A percentile compares a stretch with the other conserved stretches of the same genome.
Evolutionary conservation across 2,888 invertebrate species (phyloP).

Genomic region (Drosophila colorata): DNA sequence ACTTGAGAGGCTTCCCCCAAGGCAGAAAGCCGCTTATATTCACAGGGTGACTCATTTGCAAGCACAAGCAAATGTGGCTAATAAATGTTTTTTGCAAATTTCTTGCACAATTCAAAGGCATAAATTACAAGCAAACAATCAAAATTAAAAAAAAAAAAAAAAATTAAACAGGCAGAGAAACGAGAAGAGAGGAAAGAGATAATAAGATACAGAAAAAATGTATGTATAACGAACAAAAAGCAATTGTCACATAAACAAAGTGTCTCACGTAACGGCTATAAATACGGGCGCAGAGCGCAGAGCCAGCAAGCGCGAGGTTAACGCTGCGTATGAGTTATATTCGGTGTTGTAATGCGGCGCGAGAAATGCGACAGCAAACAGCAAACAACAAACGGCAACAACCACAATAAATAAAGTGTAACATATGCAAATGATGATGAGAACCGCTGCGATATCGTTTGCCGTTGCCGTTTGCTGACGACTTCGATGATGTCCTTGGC

Average conservation of each 20-base stretch:
- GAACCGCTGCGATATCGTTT: conserved; percentile 56
- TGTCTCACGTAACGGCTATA: conserved; percentile 80
- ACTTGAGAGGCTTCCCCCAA: conserved; percentile 40
- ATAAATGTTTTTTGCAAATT: conserved; percentile 65
- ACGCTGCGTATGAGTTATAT: conserved; percentile 79
- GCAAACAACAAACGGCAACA: conserved; percentile 27
- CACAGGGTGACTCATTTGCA: conserved; percentile 45
- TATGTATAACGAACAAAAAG: conserved; percentile 66
- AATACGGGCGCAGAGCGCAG: conserved; percentile 54
- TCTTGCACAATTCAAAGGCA: conserved; percentile 73
- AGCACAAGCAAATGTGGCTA: conserved; percentile 38
- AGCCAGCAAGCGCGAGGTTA: conserved; percentile 63
- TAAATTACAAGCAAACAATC: conserved; percentile 68
- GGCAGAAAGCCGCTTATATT: neutral
- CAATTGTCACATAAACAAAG: conserved; percentile 80
- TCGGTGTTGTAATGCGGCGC: conserved; percentile 71
- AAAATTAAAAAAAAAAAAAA: conserved; percentile 51
- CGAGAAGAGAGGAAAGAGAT: conserved; percentile 17
- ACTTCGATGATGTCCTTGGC: conserved; percentile 55
- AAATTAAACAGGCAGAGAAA: conserved; percentile 10
- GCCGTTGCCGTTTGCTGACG: conserved; percentile 20
- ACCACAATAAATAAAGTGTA: conserved; percentile 76
- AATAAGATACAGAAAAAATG: conserved; percentile 55
- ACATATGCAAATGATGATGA: conserved; percentile 81
- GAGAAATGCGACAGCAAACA: conserved; percentile 30